Evolutionary conservation across 2,888 invertebrate genomes (phyloP).

Genomic region (Lepidochrysops patricia): DNA sequence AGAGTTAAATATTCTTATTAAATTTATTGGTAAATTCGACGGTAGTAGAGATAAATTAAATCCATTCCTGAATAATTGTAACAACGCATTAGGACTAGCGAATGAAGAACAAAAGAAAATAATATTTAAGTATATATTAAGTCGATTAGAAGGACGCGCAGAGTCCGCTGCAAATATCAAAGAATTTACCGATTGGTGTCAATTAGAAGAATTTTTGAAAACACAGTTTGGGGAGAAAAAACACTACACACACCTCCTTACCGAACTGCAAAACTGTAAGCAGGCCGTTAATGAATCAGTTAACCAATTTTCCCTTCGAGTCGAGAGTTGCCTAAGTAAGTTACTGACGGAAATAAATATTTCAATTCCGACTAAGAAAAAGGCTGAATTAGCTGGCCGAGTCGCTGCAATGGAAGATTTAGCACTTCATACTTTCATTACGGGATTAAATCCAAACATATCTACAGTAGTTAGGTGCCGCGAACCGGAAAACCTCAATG

Average conservation of each 20-base stretch:
- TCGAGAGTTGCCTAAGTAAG: constrained; percentile 12
- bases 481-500: background rate
- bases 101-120: background rate
- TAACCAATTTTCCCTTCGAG: background rate
- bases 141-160: constrained; percentile 11
- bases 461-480: constrained; percentile 5
- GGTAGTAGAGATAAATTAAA: constrained; percentile 9
- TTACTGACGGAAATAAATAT: constrained; percentile 14
- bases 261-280: constrained; percentile 14
- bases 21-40: constrained; percentile 3
- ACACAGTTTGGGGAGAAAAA: constrained; percentile 13
- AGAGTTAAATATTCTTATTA: background rate
- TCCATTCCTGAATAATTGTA: constrained; percentile 7
- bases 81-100: constrained; percentile 1
- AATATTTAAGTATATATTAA: constrained; percentile 5
- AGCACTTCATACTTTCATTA: constrained; percentile 8
- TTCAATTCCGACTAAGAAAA: constrained; percentile 5
- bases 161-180: constrained; percentile 12
- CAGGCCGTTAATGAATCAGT: constrained; percentile 9
- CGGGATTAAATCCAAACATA: background rate
- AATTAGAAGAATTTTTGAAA: constrained; percentile 14
- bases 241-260: constrained; percentile 12
- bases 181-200: constrained; percentile 9
- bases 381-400: constrained; percentile 11
- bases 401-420: constrained; percentile 9